Base-by-base conservation (phyloP, 2,888 invertebrate species). In the Belgica antarctica region DNA sequence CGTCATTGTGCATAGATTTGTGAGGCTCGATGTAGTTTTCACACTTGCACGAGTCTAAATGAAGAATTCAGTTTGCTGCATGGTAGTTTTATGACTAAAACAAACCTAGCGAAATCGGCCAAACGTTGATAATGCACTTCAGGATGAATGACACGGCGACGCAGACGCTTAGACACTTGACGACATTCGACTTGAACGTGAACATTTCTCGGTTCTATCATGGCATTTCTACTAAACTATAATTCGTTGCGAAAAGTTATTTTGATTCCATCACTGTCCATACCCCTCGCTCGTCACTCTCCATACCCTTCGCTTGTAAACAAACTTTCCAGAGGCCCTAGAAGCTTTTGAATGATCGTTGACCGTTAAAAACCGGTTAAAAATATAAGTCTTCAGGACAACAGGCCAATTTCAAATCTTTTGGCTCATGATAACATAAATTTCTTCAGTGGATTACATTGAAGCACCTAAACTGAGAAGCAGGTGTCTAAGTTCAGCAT, bases 81-180 rank as follows among this genome's bases (percentile, higher is more conserved):
- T 34, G 7, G 15, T 36, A 28, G 59, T 25, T 70, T 41, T 47
- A 22, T 36, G 8, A 69, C 8, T n/a, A 10, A 25, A 41, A 46
- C 76, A 77, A 76, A 82, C 82, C 81, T 72, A 78, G 74, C 34
- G 76, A 77, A 31, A 81, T 77, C 2, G 80, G 78, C 57, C 79
- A 74, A 65, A 81, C 75, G 46, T 80, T 79, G 70, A 82, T 77
- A 19, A 81, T 74, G 72, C 80, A 80, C 2, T 80, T 77, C 62
- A 80, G 73, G 12, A 80, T 71, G 71, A 82, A 81, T 41, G 81
- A 80, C 63, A 79, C 73, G 71, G 80, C 75, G 72, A 81, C 78
- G 73, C 81, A 81, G 66, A 77, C 72, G 57, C 79, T 74, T 70
- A 81, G 75, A 72, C 77, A 78, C 74, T 78, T 80, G 25, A 78